Conservation (phyloP, 2,797 vertebrate species). For the Pseudochromis fuscus region DNA sequence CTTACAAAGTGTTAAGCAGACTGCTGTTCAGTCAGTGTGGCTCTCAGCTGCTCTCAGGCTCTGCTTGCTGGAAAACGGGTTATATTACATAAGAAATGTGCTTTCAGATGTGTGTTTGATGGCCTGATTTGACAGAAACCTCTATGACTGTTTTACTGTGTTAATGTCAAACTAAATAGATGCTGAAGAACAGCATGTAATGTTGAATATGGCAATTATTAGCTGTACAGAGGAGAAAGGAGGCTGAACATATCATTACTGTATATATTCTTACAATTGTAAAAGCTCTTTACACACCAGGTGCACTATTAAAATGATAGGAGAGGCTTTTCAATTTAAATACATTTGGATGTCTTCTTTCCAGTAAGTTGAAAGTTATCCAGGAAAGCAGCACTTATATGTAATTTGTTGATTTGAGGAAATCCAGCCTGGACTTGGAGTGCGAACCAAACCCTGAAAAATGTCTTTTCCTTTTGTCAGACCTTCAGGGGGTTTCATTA, state of each 20-base stretch:
- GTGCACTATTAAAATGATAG: background rate
- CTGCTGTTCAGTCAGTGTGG: too few species aligned
- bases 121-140: background rate
- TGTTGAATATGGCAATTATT: background rate
- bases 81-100: background rate
- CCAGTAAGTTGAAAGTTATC: constrained; percentile 26
- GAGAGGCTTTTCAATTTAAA: background rate
- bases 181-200: background rate
- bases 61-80: background rate
- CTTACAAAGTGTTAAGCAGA: too few species aligned
- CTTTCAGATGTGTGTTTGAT: background rate
- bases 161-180: background rate
- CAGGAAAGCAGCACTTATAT: background rate
- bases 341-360: background rate
- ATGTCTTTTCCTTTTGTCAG: constrained; percentile 78
- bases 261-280: background rate
- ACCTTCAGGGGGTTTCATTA: constrained; percentile 76
- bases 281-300: background rate
- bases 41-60: too few species aligned
- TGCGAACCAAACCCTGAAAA: constrained; percentile 56
- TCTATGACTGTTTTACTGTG: background rate
- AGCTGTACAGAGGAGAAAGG: background rate
- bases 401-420: constrained; percentile 29
- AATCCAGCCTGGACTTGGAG: constrained; percentile 30
- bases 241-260: background rate